Evolutionary conservation across 1,140 invertebrate genomes (phyloP).

Genomic region (Calephelis virginiensis): DNA sequence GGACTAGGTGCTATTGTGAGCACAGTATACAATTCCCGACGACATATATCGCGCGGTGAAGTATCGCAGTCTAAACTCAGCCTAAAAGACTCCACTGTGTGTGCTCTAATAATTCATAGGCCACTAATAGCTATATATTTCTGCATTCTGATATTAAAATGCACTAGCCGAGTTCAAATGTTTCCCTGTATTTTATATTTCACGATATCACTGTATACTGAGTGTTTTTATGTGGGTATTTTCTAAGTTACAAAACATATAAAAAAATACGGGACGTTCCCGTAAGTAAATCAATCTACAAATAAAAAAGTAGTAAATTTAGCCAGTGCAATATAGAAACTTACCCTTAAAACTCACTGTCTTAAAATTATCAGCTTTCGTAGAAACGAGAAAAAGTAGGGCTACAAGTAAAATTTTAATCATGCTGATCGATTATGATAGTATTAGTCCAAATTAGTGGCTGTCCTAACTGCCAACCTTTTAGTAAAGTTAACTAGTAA

Average conservation of each 20-base stretch:
- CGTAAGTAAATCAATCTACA: neutral
- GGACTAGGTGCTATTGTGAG: too few species aligned
- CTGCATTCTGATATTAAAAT: too few species aligned
- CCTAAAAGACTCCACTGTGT: too few species aligned
- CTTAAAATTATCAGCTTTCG: neutral
- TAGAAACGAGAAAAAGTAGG: neutral
- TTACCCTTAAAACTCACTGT: neutral
- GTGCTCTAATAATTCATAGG: too few species aligned
- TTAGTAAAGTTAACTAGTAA: neutral
- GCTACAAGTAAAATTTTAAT: neutral
- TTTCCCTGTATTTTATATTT: too few species aligned
- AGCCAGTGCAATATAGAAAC: neutral
- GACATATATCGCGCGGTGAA: too few species aligned
- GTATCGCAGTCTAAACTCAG: too few species aligned
- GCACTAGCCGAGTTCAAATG: too few species aligned
- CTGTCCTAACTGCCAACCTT: neutral
- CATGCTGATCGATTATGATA: neutral
- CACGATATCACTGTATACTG: too few species aligned
- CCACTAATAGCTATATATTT: too few species aligned
- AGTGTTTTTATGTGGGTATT: too few species aligned
- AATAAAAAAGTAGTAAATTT: neutral
- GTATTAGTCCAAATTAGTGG: neutral
- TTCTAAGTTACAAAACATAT: neutral
- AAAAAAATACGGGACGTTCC: neutral
- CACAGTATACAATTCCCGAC: too few species aligned